Evolutionary conservation across 2,888 invertebrate genomes (phyloP), one percentile per base, ranked within the genome.

Genomic region (Stegana nigrithorax): DNA sequence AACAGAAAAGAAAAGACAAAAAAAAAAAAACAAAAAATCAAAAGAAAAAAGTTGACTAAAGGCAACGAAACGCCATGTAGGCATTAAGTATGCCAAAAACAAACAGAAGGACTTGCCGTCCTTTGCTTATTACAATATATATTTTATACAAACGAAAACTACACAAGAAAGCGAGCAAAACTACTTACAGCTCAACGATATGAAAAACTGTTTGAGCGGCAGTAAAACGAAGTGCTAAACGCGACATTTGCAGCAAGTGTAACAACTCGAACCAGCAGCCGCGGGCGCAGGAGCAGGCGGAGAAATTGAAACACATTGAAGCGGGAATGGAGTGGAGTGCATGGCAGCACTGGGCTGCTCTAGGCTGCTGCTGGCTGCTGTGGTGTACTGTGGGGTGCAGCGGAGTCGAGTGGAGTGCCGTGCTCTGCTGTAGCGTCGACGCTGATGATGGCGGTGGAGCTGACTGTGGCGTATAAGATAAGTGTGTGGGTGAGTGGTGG

Each of bases 211-310:
- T 23, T 4, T 17, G n/a, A 19, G 29, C 8, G 39, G 25, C 53
- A 44, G 29, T 42, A 44, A 56, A 56, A 29, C 58, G 50, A 59
- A 56, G 53, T 51, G 44, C 36, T 55, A 53, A 62, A 64, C 32
- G 57, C 51, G 29, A 29, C 14, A 25, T 26, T 51, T 27, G 45
- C 21, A 51, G 29, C 66, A 68, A 67, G 62, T 64, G 53, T 56
- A 65, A 60, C 64, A 66, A 63, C 59, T 65, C 63, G 21, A 45
- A 27, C 12, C 19, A 51, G 26, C 26, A 51, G n/a, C n/a, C n/a
- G n/a, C n/a, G n/a, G n/a, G n/a, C n/a, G n/a, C n/a, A n/a, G n/a
- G n/a, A n/a, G n/a, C n/a, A n/a, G n/a, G n/a, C n/a, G n/a, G n/a
- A n/a, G n/a, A n/a, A n/a, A n/a, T n/a, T n/a, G n/a, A n/a, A n/a